Evolutionary conservation across 2,797 vertebrate species (phyloP).

Genomic region (Poecile montanus): DNA sequence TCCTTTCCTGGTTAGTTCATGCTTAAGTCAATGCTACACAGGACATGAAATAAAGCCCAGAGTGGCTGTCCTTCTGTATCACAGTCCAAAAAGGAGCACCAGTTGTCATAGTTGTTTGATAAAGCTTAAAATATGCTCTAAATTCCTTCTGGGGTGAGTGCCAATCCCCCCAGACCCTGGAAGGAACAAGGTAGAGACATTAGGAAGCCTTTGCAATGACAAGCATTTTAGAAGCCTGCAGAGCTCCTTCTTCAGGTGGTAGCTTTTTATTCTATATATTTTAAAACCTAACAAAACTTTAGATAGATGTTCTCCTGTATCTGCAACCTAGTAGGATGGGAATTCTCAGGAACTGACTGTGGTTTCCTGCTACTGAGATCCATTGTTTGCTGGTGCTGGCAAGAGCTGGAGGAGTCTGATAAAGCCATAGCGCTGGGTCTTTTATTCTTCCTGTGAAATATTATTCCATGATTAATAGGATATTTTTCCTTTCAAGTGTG

Average conservation of each 20-base stretch:
- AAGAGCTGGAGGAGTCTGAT: not conserved
- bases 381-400: not conserved
- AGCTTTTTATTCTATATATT: not conserved
- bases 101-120: not conserved
- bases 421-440: not conserved
- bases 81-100: not conserved
- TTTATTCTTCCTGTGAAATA: not conserved
- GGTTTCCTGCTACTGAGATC: not conserved
- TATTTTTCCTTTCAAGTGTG: constrained; percentile 6
- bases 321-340: not conserved
- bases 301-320: not conserved
- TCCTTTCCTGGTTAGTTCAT: not conserved
- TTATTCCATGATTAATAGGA: not conserved
- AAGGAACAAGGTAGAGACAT: not conserved
- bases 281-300: not conserved
- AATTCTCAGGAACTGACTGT: not conserved
- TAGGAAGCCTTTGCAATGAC: not conserved
- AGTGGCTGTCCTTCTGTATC: not conserved
- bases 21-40: accelerated
- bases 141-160: not conserved
- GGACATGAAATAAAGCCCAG: not conserved
- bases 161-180: not conserved
- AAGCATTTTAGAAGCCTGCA: not conserved
- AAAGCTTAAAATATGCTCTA: not conserved
- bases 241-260: not conserved